phyloP scores from a whole-genome alignment of 2,888 invertebrate species.

The Xestoiulus laeticollis region DNA sequence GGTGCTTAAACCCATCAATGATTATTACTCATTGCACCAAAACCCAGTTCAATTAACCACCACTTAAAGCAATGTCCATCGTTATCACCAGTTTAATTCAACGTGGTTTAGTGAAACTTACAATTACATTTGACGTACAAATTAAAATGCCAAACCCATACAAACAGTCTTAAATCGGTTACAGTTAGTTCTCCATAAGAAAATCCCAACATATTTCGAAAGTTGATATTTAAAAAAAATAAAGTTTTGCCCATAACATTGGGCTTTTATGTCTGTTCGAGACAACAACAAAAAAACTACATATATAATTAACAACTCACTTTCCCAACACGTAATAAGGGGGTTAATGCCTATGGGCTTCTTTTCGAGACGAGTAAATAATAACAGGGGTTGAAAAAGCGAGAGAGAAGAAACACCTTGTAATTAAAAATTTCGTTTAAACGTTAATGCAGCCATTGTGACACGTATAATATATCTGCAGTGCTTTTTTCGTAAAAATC shows the following conservation, averaged over 20 bases:
- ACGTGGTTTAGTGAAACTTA: no score
- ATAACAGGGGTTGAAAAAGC: neutral
- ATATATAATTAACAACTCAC: neutral
- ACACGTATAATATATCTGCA: slow-evolving; percentile 9
- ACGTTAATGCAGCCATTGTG: neutral
- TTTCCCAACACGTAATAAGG: slow-evolving; percentile 9
- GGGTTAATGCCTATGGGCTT: neutral
- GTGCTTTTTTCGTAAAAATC: neutral
- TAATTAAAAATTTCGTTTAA: slow-evolving; percentile 9
- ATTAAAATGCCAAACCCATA: no score
- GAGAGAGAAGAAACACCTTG: slow-evolving; percentile 9
- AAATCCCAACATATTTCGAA: neutral
- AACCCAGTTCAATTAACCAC: no score
- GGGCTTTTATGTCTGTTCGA: neutral
- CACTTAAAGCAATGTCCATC: no score
- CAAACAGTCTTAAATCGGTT: no score
- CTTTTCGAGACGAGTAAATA: slow-evolving; percentile 4
- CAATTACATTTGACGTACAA: no score
- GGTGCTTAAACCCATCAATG: no score
- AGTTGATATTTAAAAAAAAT: neutral
- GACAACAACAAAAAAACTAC: neutral
- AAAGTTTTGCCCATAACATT: neutral
- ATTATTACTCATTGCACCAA: no score
- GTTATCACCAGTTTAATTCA: no score
- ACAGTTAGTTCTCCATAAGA: no score